Base-by-base conservation (phyloP, 2,113 vertebrate genomes). In the Enhydra lutris region DNA sequence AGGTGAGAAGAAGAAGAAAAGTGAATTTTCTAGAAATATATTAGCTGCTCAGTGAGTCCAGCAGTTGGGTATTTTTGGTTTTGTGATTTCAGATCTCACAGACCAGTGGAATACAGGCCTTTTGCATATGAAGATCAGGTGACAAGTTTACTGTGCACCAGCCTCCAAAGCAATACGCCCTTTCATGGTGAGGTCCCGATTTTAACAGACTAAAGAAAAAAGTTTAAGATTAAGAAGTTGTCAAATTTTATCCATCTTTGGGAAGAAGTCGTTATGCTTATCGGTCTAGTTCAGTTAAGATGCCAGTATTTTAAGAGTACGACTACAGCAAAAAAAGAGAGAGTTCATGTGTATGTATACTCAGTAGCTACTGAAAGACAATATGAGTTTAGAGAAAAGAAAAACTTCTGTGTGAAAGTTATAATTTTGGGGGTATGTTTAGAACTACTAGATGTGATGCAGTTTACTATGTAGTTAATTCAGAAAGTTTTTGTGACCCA, bases 31-130 rank as follows among this genome's bases (percentile, higher is more conserved):
- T 81, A 85, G 71, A 97, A 93, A 42, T 78, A 26, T 47, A 34
- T 74, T 89, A 82, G n/a, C 57, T 90, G 59, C 18, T 88, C 29
- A 96, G 36, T 90, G 83, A 91, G 26, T 94, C 82, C 59, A 55
- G 63, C 83, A 96, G 36, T 93, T 93, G 50, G 73, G n/a, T 73
- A 50, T 39, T 92, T 95, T 96, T 79, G 84, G 45, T 69, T 95
- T 97, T 96, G 52, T 92, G 61, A 88, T 96, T 96, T 95, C 39
- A 96, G 34, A 94, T 96, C 52, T 95, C 93, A 61, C 10, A 92
- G 65, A 78, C 13, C 63, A 95, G 24, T 73, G 69, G 42, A 95
- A 95, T 94, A 88, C n/a, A 97, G 36, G 45, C 29, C 23, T 86
- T 94, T 95, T 80, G 45, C 63, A 29, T 47, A 36, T 81, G 76